Base-by-base conservation (phyloP, 2,113 vertebrate species). In the Oncorhynchus masou region DNA sequence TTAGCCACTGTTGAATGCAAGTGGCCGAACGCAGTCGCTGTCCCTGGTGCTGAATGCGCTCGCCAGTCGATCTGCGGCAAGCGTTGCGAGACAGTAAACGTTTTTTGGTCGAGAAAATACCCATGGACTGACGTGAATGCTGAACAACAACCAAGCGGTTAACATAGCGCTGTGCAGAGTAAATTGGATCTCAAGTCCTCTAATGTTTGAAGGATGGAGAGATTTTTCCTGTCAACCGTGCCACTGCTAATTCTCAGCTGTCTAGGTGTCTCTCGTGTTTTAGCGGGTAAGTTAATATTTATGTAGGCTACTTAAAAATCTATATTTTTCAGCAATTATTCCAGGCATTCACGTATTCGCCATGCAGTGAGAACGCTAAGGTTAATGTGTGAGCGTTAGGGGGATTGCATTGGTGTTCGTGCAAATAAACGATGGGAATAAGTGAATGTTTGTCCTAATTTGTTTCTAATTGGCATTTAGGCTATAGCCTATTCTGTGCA, bases 271-370 rank as follows among this genome's bases (percentile, higher is more conserved):
- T 88, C 89, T 71, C 85, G 79, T 81, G 91, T 90, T 82, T 62
- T 84, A 39, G 92, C 91, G 70, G 93, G 93, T 94, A 90, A 92
- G 93, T 93, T 90, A 76, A 6, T 25, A 82, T 77, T 71, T 24
- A 27, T 75, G 77, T 79, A 45, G 39, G 39, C 9, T 45, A 45
- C 8, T 45, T 45, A 45, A 45, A 57, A 20, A 57, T 4, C 24
- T n/a, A 62, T 62, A 22, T 62, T 9, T 62, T 20, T 8, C n/a
- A 62, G 6, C 12, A 24, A 54, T 9, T 62, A 8, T 62, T 62
- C 15, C 19, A 20, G 5, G 20, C 15, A 20, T 19, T 62, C 59
- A 62, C 20, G 59, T 62, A n/a, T 22, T 62, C 22, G 19, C 51
- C 15, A 4, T 62, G n/a, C 22, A 22, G 5, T n/a, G 59, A n/a